Evolutionary conservation across 2,797 vertebrate genomes (phyloP), one percentile per base, ranked within the genome.

Genomic region (Etheostoma nigrum): DNA sequence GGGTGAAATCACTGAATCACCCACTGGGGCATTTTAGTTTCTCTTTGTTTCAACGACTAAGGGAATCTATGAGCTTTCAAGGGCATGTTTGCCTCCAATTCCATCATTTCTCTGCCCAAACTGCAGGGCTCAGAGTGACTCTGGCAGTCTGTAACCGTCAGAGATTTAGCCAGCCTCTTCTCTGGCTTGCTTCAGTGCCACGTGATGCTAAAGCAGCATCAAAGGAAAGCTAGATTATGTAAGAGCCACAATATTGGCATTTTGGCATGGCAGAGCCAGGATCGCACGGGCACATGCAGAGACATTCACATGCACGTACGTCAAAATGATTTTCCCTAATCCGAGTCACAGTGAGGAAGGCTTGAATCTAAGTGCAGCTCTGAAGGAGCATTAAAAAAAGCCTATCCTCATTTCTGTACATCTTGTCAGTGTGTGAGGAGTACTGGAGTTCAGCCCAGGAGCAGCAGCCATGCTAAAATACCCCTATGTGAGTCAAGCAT

Each of bases 261-360:
- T 86, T 88, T 82, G 86, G 76, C 70, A 71, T 16, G 42, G 80
- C 63, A 44, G 30, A 66, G 76, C 47, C 45, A 60, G 63, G 64
- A 76, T 83, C 74, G 77, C 86, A 82, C 78, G 42, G 78, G 82
- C 76, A 59, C 77, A 67, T 60, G n/a, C 61, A 77, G 51, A 42
- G 55, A 53, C 60, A 23, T 40, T 55, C 30, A 14, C 68, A 64
- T 59, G 62, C 69, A 74, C 48, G 49, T 75, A 81, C 78, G 86
- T 85, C 82, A 52, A 84, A 83, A 51, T 6, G 30, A 78, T 88
- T 89, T 87, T 63, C 52, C 19, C 59, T 93, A 89, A 93, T 91
- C 91, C 49, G 25, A 77, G 57, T 83, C 80, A 54, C 72, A 61
- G 59, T 16, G 49, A 81, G 81, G 55, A 70, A 45, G 51, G 59